Base-by-base conservation (phyloP, 2,888 invertebrate genomes). In the Athalia cordata region DNA sequence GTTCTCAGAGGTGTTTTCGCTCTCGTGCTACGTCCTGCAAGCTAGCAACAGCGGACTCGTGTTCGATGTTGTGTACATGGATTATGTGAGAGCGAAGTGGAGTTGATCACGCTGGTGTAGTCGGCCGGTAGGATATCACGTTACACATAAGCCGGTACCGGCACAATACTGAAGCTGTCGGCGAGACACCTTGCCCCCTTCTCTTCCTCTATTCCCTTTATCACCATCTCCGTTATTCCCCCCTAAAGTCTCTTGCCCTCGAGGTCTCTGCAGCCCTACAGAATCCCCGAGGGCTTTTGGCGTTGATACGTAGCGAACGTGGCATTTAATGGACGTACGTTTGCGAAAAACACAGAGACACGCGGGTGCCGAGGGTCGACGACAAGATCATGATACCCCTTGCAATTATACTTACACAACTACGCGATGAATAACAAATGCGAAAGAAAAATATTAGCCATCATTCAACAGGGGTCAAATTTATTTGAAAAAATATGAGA, bases 151-250 rank as follows among this genome's bases (percentile, higher is more conserved):
- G 81, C 84, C 83, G 80, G 79, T 81, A 80, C 70, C 78, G 75
- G 80, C 80, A 87, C 84, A 86, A 87, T 86, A 82, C 82, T 82
- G 80, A 45, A 78, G 83, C 82, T 85, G 83, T 84, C 83, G 82
- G 77, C 79, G 82, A 82, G 83, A 75, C 75, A 62, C 62, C 62
- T 75, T 64, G 62, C 64, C 75, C 75, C 75, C 75, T 47, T 47
- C 45, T 59, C 50, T 62, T 9, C 50, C 29, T 75, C 62, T 1
- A 29, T 29, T 29, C 72, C 57, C 49, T 75, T 13, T 13, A 50
- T 75, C 75, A 45, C 50, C 49, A 62, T 52, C 50, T 61, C 49
- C 47, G 75, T 75, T 43, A 75, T 62, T 50, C 29, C 13, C 15
- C 49, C 47, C 13, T 59, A 11, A 45, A 65, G 8, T 62, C 29